Base-by-base conservation (phyloP, 53 echinoderm and acorn worm species). In the Mesocentrotus franciscanus region DNA sequence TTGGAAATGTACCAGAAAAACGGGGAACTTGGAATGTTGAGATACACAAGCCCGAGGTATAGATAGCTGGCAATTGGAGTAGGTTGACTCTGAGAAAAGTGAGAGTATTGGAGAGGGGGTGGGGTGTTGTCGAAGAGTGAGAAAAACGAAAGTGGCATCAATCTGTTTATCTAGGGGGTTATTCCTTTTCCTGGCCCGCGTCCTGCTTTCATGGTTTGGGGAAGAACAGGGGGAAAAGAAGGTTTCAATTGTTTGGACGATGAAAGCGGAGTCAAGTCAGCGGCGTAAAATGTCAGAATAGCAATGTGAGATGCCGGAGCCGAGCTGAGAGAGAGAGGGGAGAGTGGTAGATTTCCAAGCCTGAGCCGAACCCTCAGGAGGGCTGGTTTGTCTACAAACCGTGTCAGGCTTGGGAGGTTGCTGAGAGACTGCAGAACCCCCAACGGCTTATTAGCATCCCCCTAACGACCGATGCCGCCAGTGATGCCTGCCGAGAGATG, bases 101-200 rank as follows among this genome's bases (percentile, higher is more conserved):
- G 15, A 81, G 81, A 36, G 81, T 81, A 39, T 81, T 81, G 11
- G 87, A 59, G n/a, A 58, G 9, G 87, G 29, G 58, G 87, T 55
- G 87, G 56, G 87, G 55, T 39, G 84, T 49, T 22, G 87, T 36
- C 42, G 11, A 10, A 27, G 57, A 49, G 85, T 58, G 84, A 84
- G 84, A 15, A 84, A 49, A 20, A 49, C 7, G 87, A 87, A 58
- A 87, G 58, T 24, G 87, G 87, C 87, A 87, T 11, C 17, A 58
- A 87, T 87, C 61, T 91, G 91, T 91, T 91, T 91, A 91, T 91
- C 91, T 91, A n/a, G 87, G 87, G 64, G 87, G 87, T 87, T 87
- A 87, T 87, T 87, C 87, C 58, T 59, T 87, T 87, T 87, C 87
- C 87, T 27, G 29, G 49, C 56, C 87, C 59, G 58, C 58, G 87